phyloP scores from a whole-genome alignment of 92 coral and sea anemone genomes.

The Porites rus region DNA sequence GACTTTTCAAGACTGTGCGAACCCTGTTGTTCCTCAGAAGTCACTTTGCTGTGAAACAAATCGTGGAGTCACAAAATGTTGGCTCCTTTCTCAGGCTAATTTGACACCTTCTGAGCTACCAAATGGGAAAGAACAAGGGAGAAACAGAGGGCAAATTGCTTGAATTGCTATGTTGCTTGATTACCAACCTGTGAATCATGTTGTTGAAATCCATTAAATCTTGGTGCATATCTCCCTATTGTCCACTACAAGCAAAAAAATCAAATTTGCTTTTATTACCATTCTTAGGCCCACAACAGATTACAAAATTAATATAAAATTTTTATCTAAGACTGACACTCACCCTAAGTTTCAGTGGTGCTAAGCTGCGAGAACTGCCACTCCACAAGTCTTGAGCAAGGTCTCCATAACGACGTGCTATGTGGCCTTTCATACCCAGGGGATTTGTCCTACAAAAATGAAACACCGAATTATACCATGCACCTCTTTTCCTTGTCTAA shows the following conservation, averaged over 20 bases:
- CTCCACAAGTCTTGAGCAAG: conserved; percentile 96
- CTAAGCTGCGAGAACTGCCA: conserved; percentile 91
- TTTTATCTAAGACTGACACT: not conserved
- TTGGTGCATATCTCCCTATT: conserved; percentile 97
- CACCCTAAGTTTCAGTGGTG: conserved; percentile 95
- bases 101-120: too few species aligned
- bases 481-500: not conserved
- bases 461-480: not conserved
- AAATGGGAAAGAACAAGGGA: too few species aligned
- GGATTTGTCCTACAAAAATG: conserved; percentile 82
- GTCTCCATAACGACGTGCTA: conserved; percentile 97
- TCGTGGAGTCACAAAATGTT: too few species aligned
- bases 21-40: not conserved
- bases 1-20: too few species aligned
- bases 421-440: conserved; percentile 95
- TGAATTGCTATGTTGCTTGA: not conserved
- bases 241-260: conserved; percentile 79
- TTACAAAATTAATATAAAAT: too few species aligned
- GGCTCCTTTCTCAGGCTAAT: too few species aligned
- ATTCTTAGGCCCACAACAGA: not conserved
- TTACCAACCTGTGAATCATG: conserved; percentile 92
- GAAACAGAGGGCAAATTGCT: too few species aligned
- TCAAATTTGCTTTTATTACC: not conserved
- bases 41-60: not conserved
- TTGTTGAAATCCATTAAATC: conserved; percentile 97